Evolutionary conservation across 2,113 vertebrate species (phyloP).

Genomic region (Thymallus thymallus): DNA sequence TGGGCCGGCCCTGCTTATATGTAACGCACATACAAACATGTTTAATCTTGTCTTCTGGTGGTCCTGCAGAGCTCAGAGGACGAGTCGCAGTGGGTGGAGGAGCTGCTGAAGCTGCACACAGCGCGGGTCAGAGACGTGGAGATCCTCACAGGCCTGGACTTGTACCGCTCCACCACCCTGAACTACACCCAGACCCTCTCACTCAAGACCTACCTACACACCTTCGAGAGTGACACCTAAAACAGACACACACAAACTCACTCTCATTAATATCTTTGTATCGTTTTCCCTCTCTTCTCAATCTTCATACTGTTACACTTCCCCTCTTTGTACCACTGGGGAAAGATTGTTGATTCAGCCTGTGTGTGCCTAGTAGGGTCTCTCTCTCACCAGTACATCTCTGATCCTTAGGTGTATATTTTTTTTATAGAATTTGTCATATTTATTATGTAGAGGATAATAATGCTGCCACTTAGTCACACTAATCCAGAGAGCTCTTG

Average conservation of each 20-base stretch:
- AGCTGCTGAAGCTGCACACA: constrained; percentile 88
- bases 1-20: no score
- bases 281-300: not conserved
- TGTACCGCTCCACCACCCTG: constrained; percentile 84
- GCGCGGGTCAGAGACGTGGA: constrained; percentile 90
- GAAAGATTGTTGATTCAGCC: no score
- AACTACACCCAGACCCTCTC: constrained; percentile 83
- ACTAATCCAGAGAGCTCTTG: constrained; percentile 68
- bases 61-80: constrained; percentile 78
- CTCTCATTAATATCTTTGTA: not conserved
- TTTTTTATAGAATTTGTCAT: constrained; percentile 89
- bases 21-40: no score
- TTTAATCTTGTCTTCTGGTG: constrained; percentile 1
- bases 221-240: constrained; percentile 91
- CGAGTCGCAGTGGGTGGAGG: constrained; percentile 89
- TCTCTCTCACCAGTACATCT: constrained; percentile 50
- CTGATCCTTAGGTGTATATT: constrained; percentile 84
- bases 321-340: not conserved
- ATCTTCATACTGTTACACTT: not conserved
- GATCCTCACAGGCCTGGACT: constrained; percentile 89
- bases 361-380: not conserved
- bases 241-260: constrained; percentile 15
- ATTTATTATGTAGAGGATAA: constrained; percentile 81
- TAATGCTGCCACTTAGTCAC: constrained; percentile 65
- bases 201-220: constrained; percentile 93